Percentiles rank a stretch among this genome's conserved stretches.
Evolutionary conservation across 1,140 invertebrate species (phyloP).

Genomic region (Dysdera silvatica): DNA sequence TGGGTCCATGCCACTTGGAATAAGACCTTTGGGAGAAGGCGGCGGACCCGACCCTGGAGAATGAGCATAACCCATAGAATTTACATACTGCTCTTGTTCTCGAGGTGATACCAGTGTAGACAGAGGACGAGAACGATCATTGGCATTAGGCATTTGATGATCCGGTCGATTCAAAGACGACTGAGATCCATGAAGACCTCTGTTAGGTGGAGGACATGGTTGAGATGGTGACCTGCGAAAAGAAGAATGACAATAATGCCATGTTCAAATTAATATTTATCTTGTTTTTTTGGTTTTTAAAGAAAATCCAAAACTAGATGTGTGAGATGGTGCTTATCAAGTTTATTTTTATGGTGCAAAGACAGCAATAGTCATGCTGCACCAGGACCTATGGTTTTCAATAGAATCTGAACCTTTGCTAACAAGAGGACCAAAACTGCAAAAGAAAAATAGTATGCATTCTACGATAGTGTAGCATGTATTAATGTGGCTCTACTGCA

Average conservation of each 20-base stretch:
- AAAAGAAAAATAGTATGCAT: no score
- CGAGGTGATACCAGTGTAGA: constrained; percentile 51
- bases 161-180: constrained; percentile 32
- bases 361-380: no score
- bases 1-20: constrained; percentile 1
- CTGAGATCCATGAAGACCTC: constrained; percentile 30
- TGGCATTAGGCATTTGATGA: constrained; percentile 34
- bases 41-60: constrained; percentile 17
- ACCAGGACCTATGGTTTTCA: no score
- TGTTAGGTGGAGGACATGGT: constrained; percentile 17
- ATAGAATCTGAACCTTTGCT: no score
- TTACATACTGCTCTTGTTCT: constrained; percentile 34
- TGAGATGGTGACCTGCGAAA: not conserved
- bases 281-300: not conserved
- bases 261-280: not conserved
- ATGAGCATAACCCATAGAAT: constrained; percentile 22
- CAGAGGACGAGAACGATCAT: constrained; percentile 48
- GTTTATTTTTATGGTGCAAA: no score
- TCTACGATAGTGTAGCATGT: no score
- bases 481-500: no score
- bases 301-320: no score
- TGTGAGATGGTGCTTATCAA: no score
- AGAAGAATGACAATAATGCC: not conserved
- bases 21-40: constrained; percentile 4
- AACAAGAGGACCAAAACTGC: no score